Evolutionary conservation across 2,113 vertebrate species (phyloP).

Genomic region (Peromyscus polionotus): DNA sequence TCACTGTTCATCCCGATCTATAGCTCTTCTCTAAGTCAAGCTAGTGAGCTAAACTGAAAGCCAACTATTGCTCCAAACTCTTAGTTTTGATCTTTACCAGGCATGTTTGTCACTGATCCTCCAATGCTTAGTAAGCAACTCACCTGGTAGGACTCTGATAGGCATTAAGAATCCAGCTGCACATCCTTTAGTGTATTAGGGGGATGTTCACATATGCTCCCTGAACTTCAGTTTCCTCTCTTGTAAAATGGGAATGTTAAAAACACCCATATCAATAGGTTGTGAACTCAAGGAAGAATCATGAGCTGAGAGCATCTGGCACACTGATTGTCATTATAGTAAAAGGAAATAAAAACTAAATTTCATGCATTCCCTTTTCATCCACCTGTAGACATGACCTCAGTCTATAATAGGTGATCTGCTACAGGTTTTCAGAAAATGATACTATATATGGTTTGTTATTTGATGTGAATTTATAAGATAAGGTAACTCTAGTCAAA

Average conservation of each 20-base stretch:
- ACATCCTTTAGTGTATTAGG: background rate
- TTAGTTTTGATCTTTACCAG: background rate
- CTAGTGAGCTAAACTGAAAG: conserved; percentile 21
- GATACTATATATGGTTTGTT: background rate
- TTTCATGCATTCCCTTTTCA: background rate
- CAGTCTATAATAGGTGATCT: background rate
- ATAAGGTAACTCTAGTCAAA: conserved; percentile 39
- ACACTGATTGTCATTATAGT: background rate
- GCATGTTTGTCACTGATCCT: background rate
- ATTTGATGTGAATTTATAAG: background rate
- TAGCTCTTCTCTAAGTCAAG: conserved; percentile 1
- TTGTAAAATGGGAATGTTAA: conserved; percentile 5
- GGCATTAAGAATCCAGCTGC: background rate
- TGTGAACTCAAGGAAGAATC: background rate
- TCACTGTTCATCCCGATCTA: conserved; percentile 34
- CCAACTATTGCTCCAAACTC: background rate
- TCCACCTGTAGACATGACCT: background rate
- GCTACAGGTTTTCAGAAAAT: background rate
- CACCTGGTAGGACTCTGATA: background rate
- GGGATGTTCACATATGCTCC: no score
- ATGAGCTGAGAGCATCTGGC: background rate
- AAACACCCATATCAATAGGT: background rate
- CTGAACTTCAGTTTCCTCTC: background rate
- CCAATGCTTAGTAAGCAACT: background rate
- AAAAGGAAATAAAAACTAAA: conserved; percentile 2